Conservation (phyloP, 2,888 invertebrate species). For the Candidula unifasciata region DNA sequence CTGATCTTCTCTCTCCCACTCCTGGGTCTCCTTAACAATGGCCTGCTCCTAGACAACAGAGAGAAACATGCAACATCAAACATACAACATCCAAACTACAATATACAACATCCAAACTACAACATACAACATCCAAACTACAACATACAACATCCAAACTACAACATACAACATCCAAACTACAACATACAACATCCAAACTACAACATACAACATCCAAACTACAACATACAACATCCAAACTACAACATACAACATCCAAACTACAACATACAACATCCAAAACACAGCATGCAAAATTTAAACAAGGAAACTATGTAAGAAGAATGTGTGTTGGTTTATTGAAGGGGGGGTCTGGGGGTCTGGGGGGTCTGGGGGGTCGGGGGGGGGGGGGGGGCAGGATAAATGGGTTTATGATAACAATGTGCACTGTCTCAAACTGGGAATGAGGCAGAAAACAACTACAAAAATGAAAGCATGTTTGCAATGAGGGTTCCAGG, state of each 20-base stretch:
- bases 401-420: too few species aligned
- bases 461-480: too few species aligned
- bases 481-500: too few species aligned
- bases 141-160: not conserved
- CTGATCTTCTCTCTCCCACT: conserved; percentile 73
- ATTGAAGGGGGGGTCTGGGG: too few species aligned
- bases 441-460: too few species aligned
- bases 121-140: conserved; percentile 9
- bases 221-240: not conserved
- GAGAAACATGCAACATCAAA: too few species aligned
- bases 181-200: not conserved
- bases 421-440: too few species aligned
- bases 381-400: too few species aligned
- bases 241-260: not conserved
- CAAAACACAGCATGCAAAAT: not conserved
- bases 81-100: not conserved
- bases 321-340: too few species aligned
- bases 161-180: conserved; percentile 13
- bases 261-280: not conserved
- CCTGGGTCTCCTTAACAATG: conserved; percentile 69
- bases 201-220: conserved; percentile 2
- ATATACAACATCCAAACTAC: not conserved
- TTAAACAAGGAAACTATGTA: not conserved
- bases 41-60: conserved; percentile 70
- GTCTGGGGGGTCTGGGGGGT: too few species aligned